Percentiles rank a stretch among this genome's conserved stretches.
phyloP scores from a whole-genome alignment of 2,888 invertebrate genomes.

The Geophilus truncorum region DNA sequence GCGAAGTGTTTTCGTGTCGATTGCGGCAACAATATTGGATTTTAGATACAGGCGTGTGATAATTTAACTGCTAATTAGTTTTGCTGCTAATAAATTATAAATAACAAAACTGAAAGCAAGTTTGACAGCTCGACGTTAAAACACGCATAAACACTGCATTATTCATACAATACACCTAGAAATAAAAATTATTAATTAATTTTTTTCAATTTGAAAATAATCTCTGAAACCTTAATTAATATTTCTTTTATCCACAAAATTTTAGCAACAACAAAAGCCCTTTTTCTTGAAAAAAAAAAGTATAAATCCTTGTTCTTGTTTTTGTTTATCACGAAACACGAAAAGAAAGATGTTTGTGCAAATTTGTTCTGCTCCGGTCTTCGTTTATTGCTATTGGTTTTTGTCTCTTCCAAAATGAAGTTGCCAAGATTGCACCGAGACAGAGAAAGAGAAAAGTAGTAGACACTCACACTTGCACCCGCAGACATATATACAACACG shows the following conservation, averaged over 20 bases:
- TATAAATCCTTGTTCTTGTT: neutral
- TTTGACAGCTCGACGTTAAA: no score
- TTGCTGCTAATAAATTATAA: neutral
- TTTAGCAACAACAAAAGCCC: no score
- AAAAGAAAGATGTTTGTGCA: neutral
- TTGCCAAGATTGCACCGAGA: neutral
- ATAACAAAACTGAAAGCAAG: neutral
- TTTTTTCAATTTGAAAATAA: no score
- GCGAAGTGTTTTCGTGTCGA: neutral
- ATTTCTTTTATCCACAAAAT: no score
- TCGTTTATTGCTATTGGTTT: constrained; percentile 6
- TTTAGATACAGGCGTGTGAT: no score
- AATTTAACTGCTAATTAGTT: no score
- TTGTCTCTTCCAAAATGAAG: neutral
- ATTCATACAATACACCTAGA: no score
- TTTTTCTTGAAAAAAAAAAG: no score
- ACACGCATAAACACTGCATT: no score
- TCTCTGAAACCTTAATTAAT: no score
- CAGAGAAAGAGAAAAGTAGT: neutral
- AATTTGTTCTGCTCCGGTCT: neutral
- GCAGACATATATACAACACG: neutral
- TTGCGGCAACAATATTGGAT: neutral
- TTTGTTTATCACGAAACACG: neutral
- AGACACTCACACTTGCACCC: neutral
- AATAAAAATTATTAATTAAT: no score